Conservation (phyloP, 2,797 vertebrate genomes). For the Tokudaia tokunoshimensis region DNA sequence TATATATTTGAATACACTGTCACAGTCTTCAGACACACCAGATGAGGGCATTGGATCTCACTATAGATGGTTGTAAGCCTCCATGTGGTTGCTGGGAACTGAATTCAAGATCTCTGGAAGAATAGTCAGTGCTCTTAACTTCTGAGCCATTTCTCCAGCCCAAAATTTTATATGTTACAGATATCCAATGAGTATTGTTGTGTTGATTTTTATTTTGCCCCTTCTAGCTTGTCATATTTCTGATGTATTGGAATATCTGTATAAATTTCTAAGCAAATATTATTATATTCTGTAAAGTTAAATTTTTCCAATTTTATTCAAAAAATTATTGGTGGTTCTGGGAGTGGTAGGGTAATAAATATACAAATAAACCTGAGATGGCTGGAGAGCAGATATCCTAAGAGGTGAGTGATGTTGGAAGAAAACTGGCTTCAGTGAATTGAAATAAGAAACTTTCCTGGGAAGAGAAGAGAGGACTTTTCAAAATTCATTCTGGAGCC, state of each 20-base stretch:
- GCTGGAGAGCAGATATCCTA: background rate
- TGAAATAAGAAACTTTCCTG: background rate
- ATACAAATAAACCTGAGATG: background rate
- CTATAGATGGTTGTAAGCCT: too few species aligned
- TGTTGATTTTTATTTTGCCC: slow-evolving; percentile 56
- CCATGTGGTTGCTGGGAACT: too few species aligned
- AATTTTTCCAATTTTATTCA: background rate
- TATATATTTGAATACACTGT: too few species aligned
- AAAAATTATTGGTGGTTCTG: background rate
- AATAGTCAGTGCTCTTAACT: too few species aligned
- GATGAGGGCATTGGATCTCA: too few species aligned
- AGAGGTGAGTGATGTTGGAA: background rate
- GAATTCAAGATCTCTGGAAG: too few species aligned
- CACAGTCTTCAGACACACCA: too few species aligned
- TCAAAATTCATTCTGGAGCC: background rate
- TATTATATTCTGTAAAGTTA: background rate
- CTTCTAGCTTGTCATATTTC: slow-evolving; percentile 19
- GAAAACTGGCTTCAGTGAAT: background rate
- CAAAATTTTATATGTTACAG: background rate
- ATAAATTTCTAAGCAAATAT: background rate
- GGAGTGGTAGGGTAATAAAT: too few species aligned
- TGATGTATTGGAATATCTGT: background rate
- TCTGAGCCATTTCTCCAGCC: too few species aligned
- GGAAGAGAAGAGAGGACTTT: background rate
- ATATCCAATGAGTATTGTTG: slow-evolving; percentile 45